These are phyloP conservation scores for Oreochromis spilurus DNA, from an alignment of 2,113 vertebrate genomes.

Conservation along the genomic window DNA sequence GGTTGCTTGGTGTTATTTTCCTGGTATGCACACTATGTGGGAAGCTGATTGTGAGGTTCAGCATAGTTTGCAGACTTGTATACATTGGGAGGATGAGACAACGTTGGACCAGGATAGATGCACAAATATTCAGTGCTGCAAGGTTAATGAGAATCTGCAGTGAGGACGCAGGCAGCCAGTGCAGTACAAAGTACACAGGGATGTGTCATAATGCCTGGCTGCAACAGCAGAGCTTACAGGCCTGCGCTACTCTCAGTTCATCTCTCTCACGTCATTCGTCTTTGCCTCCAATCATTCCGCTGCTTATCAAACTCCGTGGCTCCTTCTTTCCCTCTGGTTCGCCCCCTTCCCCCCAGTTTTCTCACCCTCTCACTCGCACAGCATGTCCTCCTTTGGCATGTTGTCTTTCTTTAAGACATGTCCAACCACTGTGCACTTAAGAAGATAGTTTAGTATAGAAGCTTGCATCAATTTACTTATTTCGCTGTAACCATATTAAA, in stretches of 20 bases:
- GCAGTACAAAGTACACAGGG: constrained; percentile 18
- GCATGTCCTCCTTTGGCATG: neutral
- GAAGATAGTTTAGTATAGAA: neutral
- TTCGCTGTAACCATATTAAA: neutral
- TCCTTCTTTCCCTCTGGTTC: neutral
- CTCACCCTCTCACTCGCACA: neutral
- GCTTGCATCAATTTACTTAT: neutral
- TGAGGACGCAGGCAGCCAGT: constrained; percentile 11
- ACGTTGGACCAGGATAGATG: constrained; percentile 2
- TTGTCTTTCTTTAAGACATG: neutral
- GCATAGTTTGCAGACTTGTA: neutral
- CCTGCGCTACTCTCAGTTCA: neutral
- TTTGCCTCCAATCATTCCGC: neutral
- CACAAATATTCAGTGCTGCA: constrained; percentile 13
- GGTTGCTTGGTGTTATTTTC: neutral
- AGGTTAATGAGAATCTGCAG: constrained; percentile 57
- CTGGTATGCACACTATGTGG: neutral
- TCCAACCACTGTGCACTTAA: neutral
- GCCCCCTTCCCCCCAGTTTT: neutral
- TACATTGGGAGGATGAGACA: constrained; percentile 6
- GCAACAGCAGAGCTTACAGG: constrained; percentile 5
- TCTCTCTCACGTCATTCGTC: constrained; percentile 7
- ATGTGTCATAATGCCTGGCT: constrained; percentile 37
- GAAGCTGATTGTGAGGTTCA: constrained; percentile 7
- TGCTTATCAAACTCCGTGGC: constrained; percentile 1